Base-by-base conservation (phyloP, 2,113 vertebrate species). In the Phylloscopus trochilus region DNA sequence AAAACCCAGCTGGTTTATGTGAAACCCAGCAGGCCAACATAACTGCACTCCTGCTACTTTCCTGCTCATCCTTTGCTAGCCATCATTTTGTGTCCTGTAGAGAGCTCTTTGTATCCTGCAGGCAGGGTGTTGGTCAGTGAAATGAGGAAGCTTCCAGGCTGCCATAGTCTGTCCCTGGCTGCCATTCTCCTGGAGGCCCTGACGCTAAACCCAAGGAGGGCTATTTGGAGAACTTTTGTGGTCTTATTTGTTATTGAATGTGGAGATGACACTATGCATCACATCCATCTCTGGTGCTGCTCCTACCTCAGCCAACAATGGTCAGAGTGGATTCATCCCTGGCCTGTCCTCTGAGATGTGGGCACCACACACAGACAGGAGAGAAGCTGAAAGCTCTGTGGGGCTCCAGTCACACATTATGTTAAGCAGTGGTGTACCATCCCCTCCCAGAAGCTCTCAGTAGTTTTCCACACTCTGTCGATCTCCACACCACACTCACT, bases 221-320 rank as follows among this genome's bases (percentile, higher is more conserved):
- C 24, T 74, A 64, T 74, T 89, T 74, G 2, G 35, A 77, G 67
- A 83, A 68, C 30, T 62, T 63, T 3, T 10, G 17, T 39, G 55
- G 47, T 72, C 18, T 70, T 56, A 23, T 12, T 70, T 72, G 72
- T 56, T 68, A 49, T 2, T 77, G 43, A 80, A 16, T 2, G 28
- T 67, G 75, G 55, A 85, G 79, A 70, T 77, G 75, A 87, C 62
- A 58, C 35, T 4, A 8, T 28, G n/a, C 43, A 43, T 23, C 58
- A 7, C 4, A 15, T 9, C 74, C 20, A 86, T 11, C 41, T n/a
- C 78, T 43, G 46, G 18, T 46, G 69, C 51, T 4, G 6, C 56
- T 80, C 43, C 49, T 31, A 4, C 62, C 63, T 66, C 1, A 0
- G 77, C 63, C 2, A 20, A 18, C 1, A 5, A 69, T 9, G 4